Conservation (phyloP, 2,113 vertebrate species). For the Ammospiza caudacuta region DNA sequence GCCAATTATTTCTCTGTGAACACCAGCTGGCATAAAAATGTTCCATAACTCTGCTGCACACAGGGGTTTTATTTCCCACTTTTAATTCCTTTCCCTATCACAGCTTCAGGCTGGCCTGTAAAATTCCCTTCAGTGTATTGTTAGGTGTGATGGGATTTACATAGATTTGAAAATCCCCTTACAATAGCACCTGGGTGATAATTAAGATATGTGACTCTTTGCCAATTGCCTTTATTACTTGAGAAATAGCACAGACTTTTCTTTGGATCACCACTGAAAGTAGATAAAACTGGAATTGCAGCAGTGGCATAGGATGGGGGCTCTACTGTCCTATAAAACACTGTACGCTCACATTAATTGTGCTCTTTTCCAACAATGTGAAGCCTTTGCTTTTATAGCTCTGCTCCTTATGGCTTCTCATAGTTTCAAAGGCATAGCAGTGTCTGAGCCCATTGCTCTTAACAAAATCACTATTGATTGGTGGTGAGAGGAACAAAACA, state of each 20-base stretch:
- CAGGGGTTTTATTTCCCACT: background rate
- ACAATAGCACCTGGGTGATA: background rate
- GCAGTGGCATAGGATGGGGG: background rate
- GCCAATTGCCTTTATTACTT: background rate
- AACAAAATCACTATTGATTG: background rate
- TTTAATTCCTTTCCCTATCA: background rate
- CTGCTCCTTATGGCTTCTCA: background rate
- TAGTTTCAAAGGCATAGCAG: background rate
- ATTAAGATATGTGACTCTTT: background rate
- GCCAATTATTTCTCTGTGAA: background rate
- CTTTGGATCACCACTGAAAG: background rate
- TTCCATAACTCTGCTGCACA: background rate
- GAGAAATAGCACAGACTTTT: background rate
- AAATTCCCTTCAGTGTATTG: background rate
- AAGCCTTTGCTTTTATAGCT: background rate
- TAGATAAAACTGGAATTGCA: background rate
- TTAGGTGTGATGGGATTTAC: background rate
- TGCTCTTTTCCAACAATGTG: background rate
- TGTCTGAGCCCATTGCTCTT: background rate
- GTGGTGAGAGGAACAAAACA: background rate
- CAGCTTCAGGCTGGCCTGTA: background rate
- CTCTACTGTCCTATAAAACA: background rate
- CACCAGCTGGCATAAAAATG: background rate
- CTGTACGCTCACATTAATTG: background rate
- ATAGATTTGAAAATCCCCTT: background rate